Evolutionary conservation across 2,888 invertebrate species (phyloP).

Genomic region (Crossocerus cetratus): DNA sequence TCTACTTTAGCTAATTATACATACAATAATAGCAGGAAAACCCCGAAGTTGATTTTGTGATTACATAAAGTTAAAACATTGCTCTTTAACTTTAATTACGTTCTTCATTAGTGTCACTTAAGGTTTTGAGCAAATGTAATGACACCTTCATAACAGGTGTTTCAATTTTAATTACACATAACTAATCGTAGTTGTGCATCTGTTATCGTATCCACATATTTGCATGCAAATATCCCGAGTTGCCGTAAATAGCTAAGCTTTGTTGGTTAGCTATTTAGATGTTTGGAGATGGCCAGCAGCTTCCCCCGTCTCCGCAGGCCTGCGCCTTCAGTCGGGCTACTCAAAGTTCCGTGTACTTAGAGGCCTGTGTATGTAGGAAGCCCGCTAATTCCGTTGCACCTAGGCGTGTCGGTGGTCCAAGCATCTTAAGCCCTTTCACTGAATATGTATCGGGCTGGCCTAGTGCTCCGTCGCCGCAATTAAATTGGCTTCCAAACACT

Average conservation of each 20-base stretch:
- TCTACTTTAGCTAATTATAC: too few species aligned
- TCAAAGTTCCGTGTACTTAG: conserved; percentile 50
- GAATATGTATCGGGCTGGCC: conserved; percentile 1
- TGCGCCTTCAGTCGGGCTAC: conserved; percentile 24
- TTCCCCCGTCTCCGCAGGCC: conserved; percentile 13
- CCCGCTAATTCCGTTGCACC: conserved; percentile 45
- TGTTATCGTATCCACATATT: conserved; percentile 11
- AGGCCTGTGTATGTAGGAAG: conserved; percentile 35
- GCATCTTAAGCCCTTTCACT: conserved; percentile 36
- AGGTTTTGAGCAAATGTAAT: too few species aligned
- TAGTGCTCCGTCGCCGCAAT: not conserved
- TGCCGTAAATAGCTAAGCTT: conserved; percentile 17
- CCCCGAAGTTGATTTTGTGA: too few species aligned
- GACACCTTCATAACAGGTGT: too few species aligned
- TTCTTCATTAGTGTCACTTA: too few species aligned
- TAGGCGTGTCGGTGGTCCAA: conserved; percentile 38
- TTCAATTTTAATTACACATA: too few species aligned
- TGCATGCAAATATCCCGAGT: conserved; percentile 25
- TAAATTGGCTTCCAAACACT: conserved; percentile 2
- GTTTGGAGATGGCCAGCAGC: conserved; percentile 21
- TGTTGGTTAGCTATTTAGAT: conserved; percentile 24
- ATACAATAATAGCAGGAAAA: too few species aligned
- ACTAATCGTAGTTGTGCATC: too few species aligned
- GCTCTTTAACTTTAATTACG: too few species aligned
- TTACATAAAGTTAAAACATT: too few species aligned